Base-by-base conservation (phyloP, 2,113 vertebrate species). In the Campylorhamphus procurvoides region DNA sequence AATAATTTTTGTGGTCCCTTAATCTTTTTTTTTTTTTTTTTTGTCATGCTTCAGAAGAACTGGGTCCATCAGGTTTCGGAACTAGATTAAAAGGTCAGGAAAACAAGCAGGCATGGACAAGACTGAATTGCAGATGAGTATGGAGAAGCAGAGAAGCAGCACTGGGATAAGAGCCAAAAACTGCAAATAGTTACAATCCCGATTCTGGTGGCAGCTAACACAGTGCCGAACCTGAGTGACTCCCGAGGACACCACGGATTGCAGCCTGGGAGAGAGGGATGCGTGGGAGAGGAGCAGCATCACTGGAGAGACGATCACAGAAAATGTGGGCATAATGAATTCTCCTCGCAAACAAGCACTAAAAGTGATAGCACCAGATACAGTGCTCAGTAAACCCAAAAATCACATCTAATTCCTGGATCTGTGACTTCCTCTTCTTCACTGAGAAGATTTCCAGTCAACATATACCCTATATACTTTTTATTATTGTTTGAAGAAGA, bases 91-190 rank as follows among this genome's bases (percentile, higher is more conserved):
- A 95, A 97, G 71, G 69, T 89, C 71, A 91, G 31, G 62, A 72
- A 75, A 92, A 75, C 52, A 87, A 92, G 90, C 20, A 83, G 56
- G 42, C 76, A 85, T 39, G 33, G 87, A 83, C 84, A 90, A 82
- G 77, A 80, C 33, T 47, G 64, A 96, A 93, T 13, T 82, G 88
- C 90, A 95, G 83, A 96, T 94, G 85, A 97, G 71, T n/a, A 79
- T 2, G 9, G 63, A 93, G 18, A n/a, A 77, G 74, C 75, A 95
- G 53, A 81, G 89, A 47, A 58, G 84, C 33, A 74, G 67, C 44
- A 87, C 1, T 37, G 50, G 95, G 94, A 96, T 19, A 25, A 81
- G 87, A 17, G 10, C 91, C 94, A 96, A 39, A 2, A 22, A 22
- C 56, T 25, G 62, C 67, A 37, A 59, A 69, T 0, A 73, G 76